Percentiles rank a stretch among this genome's conserved stretches.
phyloP scores from a whole-genome alignment of 2,113 vertebrate genomes.

The Syrrhaptes paradoxus region DNA sequence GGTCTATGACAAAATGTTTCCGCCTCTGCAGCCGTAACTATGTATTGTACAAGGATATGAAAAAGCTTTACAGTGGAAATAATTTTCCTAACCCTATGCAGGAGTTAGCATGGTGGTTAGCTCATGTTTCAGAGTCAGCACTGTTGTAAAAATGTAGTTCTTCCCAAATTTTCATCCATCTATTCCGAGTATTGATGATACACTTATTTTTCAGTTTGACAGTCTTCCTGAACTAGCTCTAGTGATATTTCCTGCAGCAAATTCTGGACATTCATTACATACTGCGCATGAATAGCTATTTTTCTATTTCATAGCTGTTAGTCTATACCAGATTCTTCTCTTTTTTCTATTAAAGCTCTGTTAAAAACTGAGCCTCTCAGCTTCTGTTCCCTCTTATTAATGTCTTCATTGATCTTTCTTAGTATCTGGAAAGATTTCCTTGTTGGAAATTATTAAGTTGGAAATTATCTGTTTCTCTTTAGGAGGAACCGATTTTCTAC shows the following conservation, averaged over 20 bases:
- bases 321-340: not conserved
- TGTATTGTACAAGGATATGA: not conserved
- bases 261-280: not conserved
- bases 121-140: not conserved
- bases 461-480: not conserved
- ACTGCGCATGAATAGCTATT: not conserved
- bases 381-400: slow-evolving; percentile 11
- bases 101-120: not conserved
- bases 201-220: not conserved
- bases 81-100: not conserved
- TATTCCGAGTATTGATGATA: not conserved
- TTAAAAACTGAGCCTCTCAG: not conserved
- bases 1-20: not conserved
- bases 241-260: not conserved
- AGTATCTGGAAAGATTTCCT: not conserved
- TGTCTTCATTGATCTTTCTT: not conserved
- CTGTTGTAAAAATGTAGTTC: not conserved
- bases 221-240: not conserved
- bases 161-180: not conserved
- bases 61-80: not conserved
- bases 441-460: not conserved
- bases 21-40: not conserved
- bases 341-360: not conserved
- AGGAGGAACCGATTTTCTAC: not conserved
- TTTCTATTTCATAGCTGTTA: not conserved